Evolutionary conservation across 2,888 invertebrate genomes (phyloP), one percentile per base, ranked within the genome.

Genomic region (Siphonodentalium dalli): DNA sequence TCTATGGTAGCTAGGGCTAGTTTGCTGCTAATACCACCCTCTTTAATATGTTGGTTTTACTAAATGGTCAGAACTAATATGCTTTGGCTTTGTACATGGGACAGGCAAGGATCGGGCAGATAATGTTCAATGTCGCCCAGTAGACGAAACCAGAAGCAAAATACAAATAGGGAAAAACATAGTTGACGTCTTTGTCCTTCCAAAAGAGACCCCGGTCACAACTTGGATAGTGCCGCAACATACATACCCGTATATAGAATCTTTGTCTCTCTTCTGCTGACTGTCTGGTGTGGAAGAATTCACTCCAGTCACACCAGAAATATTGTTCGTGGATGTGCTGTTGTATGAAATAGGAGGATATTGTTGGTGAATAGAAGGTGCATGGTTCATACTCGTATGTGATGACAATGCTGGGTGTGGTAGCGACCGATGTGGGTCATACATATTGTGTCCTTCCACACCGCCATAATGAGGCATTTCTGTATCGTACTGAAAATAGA

Each of bases 221-320:
- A n/a, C n/a, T n/a, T n/a, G n/a, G n/a, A n/a, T n/a, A n/a, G n/a
- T n/a, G n/a, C n/a, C n/a, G 20, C 11, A 20, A 21, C 21, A 45
- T 54, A 72, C 93, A 91, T 88, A 96, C 96, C 95, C 94, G 86
- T 96, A 96, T 84, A 96, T 95, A 82, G 95, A 93, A 87, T 96
- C 95, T 87, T 95, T 96, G 87, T 96, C 96, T 83, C 96, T 87
- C 87, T 96, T 96, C 54, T 73, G 59, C 63, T 76, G 76, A 61
- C 69, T 69, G 60, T 76, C 76, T 53, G 74, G 76, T 46, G 76
- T 68, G 9, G 72, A 61, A 58, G 56, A 55, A 59, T 65, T 63
- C n/a, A 68, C 66, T 7, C 66, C 59, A 21, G 58, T 44, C 55
- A 60, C 55, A 37, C 37, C 52, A 43, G 43, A 48, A 47, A 51